Percentiles rank a stretch among this genome's conserved stretches.
phyloP scores from a whole-genome alignment of 2,888 invertebrate species.

The Lordiphosa fenestrarum region DNA sequence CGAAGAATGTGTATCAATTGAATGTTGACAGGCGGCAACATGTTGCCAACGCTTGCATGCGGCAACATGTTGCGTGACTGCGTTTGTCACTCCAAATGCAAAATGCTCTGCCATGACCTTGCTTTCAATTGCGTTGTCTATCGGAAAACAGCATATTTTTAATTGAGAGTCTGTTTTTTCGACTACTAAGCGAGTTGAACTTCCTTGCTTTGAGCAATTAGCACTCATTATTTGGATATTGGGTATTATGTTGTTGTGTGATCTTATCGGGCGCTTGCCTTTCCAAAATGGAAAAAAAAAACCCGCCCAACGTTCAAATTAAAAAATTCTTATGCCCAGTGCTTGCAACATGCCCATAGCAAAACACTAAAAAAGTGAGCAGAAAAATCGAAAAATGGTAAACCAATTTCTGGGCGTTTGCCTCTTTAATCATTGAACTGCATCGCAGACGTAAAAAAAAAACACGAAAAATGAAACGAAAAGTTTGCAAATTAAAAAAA shows the following conservation, averaged over 20 bases:
- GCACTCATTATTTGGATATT: conserved; percentile 58
- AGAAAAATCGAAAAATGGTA: conserved; percentile 42
- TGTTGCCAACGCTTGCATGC: conserved; percentile 42
- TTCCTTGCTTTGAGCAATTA: conserved; percentile 64
- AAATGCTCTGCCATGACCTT: conserved; percentile 62
- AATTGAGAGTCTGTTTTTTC: conserved; percentile 34
- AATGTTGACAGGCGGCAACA: conserved; percentile 28
- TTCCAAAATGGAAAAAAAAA: conserved; percentile 44
- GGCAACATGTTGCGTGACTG: conserved; percentile 16
- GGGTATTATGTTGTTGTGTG: conserved; percentile 27
- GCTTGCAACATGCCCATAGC: conserved; percentile 63
- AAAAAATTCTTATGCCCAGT: conserved; percentile 64
- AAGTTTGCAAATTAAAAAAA: conserved; percentile 70
- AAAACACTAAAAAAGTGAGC: conserved; percentile 45
- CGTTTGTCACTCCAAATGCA: conserved; percentile 23
- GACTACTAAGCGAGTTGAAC: conserved; percentile 31
- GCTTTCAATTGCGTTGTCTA: conserved; percentile 51
- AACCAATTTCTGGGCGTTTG: conserved; percentile 73
- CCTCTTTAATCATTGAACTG: conserved; percentile 74
- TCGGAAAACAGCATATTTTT: conserved; percentile 44
- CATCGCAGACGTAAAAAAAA: conserved; percentile 59
- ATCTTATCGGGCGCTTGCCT: conserved; percentile 62
- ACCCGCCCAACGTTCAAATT: conserved; percentile 53
- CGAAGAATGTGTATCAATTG: conserved; percentile 40
- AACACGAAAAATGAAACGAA: conserved; percentile 51